Evolutionary conservation across 30 jellyfish, hydroid and myxozoan genomes (phyloP), one percentile per base, ranked within the genome.

Genomic region (Aurelia sp.): DNA sequence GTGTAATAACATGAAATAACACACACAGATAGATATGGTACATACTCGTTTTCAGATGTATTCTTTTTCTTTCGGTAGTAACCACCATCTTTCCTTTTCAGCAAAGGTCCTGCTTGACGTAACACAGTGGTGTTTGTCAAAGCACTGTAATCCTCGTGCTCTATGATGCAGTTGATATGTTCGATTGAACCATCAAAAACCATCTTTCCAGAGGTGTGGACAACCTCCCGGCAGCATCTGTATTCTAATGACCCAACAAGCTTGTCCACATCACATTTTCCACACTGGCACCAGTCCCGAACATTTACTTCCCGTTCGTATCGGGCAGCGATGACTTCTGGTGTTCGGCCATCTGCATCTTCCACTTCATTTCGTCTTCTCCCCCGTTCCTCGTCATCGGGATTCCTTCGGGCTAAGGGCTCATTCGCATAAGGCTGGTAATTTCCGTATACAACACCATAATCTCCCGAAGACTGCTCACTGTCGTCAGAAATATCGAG

Each of bases 121-220:
- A 71, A 35, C 24, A 71, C 64, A 35, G 22, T 71, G 24, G 38
- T 31, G 82, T 40, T 71, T 4, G 82, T 71, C 33, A 71, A 33
- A 71, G 82, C 82, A 24, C 68, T 35, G 64, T 71, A 71, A 18
- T 71, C 82, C 82, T 31, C 65, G 13, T 71, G 82, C 18, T 71
- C 82, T 0, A 68, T 71, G 52, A 71, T 44, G 38, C 82, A 71
- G 4, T 71, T 31, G 38, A 71, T 27, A 4, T 31, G 21, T 15
- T 71, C 65, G 27, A 27, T 24, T 19, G 64, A 27, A 35, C 65
- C 82, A 44, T 71, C 82, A 33, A 17, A 18, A 2, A 44, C 82
- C 63, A 71, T 71, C 35, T 71, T 71, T 18, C 64, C 82, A 71
- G 64, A 71, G 38, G 65, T 71, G 64, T 31, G 82, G 64, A 40